These are phyloP conservation scores for Sphyrna mokarran DNA, from an alignment of 2,113 vertebrate species.

Conservation along the genomic window DNA sequence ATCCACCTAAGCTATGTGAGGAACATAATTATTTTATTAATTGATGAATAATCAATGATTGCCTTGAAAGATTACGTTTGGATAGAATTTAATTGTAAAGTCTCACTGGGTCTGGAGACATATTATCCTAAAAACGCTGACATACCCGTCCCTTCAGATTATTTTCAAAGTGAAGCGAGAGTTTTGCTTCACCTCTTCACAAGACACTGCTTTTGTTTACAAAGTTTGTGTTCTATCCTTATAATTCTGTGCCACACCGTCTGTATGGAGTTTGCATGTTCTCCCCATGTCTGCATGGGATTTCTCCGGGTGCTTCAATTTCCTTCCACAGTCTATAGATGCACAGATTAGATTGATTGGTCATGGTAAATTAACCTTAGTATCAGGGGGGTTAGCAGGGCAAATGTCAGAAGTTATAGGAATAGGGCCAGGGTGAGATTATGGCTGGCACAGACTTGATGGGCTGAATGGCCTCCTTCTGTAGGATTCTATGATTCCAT, in stretches of 20 bases:
- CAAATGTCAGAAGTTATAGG: no score
- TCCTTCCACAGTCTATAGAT: no score
- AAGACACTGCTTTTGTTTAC: not conserved
- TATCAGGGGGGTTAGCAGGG: no score
- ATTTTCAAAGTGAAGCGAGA: not conserved
- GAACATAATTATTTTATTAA: slow-evolving; percentile 3
- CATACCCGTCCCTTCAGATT: not conserved
- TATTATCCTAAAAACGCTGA: not conserved
- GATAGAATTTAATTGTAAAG: not conserved
- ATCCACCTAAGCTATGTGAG: not conserved
- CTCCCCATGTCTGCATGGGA: no score
- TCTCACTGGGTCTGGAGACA: not conserved
- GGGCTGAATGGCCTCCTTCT: no score
- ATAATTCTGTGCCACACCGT: not conserved
- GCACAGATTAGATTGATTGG: no score
- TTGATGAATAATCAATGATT: slow-evolving; percentile 27
- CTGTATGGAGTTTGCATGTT: no score
- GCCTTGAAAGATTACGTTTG: not conserved
- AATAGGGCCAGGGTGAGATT: no score
- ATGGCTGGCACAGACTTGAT: no score
- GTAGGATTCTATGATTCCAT: no score
- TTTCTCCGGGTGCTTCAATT: no score
- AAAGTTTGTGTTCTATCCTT: not conserved
- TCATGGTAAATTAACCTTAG: no score
- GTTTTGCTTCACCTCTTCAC: not conserved